phyloP scores from a whole-genome alignment of 2,113 vertebrate species.

The Microtus oregoni region DNA sequence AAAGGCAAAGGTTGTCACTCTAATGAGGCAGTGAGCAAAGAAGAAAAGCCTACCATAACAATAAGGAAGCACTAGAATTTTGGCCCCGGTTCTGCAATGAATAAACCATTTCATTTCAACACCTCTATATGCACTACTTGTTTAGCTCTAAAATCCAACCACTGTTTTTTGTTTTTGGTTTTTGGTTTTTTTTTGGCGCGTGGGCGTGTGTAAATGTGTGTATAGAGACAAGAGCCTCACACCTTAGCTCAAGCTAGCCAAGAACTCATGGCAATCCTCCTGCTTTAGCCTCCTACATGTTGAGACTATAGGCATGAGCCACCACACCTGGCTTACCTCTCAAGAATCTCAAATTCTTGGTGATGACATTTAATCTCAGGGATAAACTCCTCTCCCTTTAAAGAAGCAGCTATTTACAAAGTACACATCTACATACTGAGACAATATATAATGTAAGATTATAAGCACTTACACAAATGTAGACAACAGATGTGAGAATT shows the following conservation, averaged over 20 bases:
- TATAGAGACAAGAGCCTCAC: background rate
- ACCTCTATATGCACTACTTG: background rate
- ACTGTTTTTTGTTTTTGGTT: background rate
- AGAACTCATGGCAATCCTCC: background rate
- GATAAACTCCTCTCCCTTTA: background rate
- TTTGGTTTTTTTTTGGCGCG: too few species aligned
- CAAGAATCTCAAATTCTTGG: constrained; percentile 2
- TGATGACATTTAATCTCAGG: background rate
- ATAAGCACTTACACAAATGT: background rate
- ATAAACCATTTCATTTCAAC: background rate
- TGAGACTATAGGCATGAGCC: background rate
- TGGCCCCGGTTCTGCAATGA: background rate
- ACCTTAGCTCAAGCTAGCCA: background rate
- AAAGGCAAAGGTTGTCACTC: background rate
- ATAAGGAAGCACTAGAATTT: background rate
- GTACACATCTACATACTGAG: background rate
- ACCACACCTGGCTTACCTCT: background rate
- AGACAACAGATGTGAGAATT: background rate
- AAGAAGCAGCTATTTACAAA: constrained; percentile 7
- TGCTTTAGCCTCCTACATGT: background rate
- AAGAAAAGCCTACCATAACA: background rate
- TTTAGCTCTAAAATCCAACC: constrained; percentile 15
- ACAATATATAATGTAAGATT: background rate
- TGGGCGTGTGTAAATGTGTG: too few species aligned
- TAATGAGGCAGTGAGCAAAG: background rate